Evolutionary conservation across 1,140 invertebrate species (phyloP), one percentile per base, ranked within the genome.

Genomic region (silkworm (Bombyx mori)): DNA sequence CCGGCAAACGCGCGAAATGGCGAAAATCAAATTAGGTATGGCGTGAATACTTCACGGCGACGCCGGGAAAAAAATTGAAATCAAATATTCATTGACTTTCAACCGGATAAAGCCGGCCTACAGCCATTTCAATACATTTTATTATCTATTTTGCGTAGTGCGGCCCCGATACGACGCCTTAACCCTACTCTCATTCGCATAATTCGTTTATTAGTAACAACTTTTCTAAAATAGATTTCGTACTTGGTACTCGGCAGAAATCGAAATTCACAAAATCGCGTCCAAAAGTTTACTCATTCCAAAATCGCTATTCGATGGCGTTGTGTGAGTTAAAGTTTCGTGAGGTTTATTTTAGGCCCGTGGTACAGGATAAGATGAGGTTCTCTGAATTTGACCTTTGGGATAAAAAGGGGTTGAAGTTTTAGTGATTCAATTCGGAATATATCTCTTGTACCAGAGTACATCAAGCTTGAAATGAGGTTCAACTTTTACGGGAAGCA

Each of bases 61-160:
- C 82, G 82, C 76, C 76, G 84, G 75, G 73, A 83, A 86, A 86
- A 86, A 87, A 87, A 87, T 87, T 87, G 84, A 87, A 85, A 87
- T 87, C 84, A 87, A 87, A 85, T 87, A 87, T 87, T 87, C 84
- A 87, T 87, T 82, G 84, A 85, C 78, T 87, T 75, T 87, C 76
- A 82, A 87, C 84, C 84, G 84, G 84, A 87, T 87, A 87, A 35
- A 87, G 81, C 80, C 79, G 78, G 77, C 72, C 80, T 79, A 68
- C 77, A 78, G 79, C 78, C 80, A 82, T 87, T 84, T 85, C 82
- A 87, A 87, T 87, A 86, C 82, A 86, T 83, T 86, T 86, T 86
- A 86, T 84, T 84, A 85, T 86, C 82, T 86, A 86, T 85, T 83
- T 84, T 82, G 79, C 77, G 75, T 61, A 35, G 26, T 63, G 63